These are phyloP conservation scores for Agonopterix alstromeriana DNA, from an alignment of 2,888 invertebrate genomes.

Conservation along the genomic window DNA sequence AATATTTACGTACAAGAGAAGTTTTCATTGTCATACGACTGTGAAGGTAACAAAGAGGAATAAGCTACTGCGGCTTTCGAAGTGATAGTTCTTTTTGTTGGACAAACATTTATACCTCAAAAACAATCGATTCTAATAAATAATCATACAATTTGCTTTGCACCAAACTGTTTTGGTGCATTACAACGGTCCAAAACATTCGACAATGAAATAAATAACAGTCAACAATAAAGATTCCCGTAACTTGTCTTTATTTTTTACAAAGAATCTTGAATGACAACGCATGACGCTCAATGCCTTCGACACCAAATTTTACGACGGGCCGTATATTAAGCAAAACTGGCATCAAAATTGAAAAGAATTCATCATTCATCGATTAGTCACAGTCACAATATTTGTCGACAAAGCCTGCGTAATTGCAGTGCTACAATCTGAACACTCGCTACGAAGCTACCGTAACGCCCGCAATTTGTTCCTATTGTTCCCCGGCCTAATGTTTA, in stretches of 20 bases:
- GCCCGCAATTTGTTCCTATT: slow-evolving; percentile 72
- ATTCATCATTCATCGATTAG: slow-evolving; percentile 75
- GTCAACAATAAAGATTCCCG: slow-evolving; percentile 52
- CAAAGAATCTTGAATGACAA: slow-evolving; percentile 62
- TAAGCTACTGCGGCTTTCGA: too few species aligned
- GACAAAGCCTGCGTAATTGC: slow-evolving; percentile 68
- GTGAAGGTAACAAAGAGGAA: too few species aligned
- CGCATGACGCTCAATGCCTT: slow-evolving; percentile 57
- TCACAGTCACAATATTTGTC: slow-evolving; percentile 71
- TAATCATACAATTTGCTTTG: slow-evolving; percentile 5
- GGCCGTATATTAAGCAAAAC: slow-evolving; percentile 64
- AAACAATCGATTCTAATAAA: not conserved
- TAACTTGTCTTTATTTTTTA: slow-evolving; percentile 48
- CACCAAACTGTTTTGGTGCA: slow-evolving; percentile 9
- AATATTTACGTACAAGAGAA: too few species aligned
- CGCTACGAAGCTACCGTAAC: slow-evolving; percentile 75
- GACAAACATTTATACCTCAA: not conserved
- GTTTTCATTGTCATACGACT: too few species aligned
- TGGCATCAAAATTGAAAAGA: slow-evolving; percentile 68
- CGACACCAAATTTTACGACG: slow-evolving; percentile 64
- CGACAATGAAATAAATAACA: slow-evolving; percentile 32
- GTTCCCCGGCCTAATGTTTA: slow-evolving; percentile 68
- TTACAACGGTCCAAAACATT: slow-evolving; percentile 29
- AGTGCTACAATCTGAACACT: slow-evolving; percentile 70
- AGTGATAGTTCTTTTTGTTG: too few species aligned